Conservation (phyloP, 2,113 vertebrate genomes). For the Festucalex cinctus region DNA sequence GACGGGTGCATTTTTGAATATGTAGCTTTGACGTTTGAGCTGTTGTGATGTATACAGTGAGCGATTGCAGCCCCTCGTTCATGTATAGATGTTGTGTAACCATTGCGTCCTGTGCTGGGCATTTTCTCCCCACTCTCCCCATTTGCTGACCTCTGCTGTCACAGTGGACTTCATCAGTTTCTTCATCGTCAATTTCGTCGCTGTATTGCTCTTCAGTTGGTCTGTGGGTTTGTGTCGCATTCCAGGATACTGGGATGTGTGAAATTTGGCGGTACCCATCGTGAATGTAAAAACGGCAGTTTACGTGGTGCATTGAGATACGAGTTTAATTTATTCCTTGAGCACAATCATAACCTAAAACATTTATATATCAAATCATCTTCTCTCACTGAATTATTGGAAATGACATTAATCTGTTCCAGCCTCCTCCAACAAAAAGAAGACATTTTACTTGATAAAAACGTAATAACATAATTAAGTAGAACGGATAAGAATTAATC, state of each 20-base stretch:
- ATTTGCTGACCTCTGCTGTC: slow-evolving; percentile 30
- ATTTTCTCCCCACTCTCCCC: not conserved
- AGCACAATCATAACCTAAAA: too few species aligned
- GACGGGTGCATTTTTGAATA: slow-evolving; percentile 19
- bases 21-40: slow-evolving; percentile 13
- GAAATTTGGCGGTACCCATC: not conserved
- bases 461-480: too few species aligned
- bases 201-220: slow-evolving; percentile 3
- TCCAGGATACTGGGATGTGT: not conserved
- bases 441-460: too few species aligned
- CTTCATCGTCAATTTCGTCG: not conserved
- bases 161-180: slow-evolving; percentile 4
- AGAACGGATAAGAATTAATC: too few species aligned
- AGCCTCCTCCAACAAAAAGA: too few species aligned
- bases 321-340: too few species aligned
- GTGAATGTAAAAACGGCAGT: too few species aligned
- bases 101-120: not conserved
- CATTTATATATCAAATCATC: too few species aligned
- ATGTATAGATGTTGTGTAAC: slow-evolving; percentile 31
- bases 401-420: too few species aligned
- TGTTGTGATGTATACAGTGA: slow-evolving; percentile 3
- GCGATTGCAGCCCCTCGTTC: not conserved
- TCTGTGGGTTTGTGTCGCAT: not conserved
- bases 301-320: too few species aligned
- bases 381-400: too few species aligned